Percentiles rank a stretch among this genome's conserved stretches.
Conservation (phyloP, 2,797 vertebrate species). For the Acropternis orthonyx region DNA sequence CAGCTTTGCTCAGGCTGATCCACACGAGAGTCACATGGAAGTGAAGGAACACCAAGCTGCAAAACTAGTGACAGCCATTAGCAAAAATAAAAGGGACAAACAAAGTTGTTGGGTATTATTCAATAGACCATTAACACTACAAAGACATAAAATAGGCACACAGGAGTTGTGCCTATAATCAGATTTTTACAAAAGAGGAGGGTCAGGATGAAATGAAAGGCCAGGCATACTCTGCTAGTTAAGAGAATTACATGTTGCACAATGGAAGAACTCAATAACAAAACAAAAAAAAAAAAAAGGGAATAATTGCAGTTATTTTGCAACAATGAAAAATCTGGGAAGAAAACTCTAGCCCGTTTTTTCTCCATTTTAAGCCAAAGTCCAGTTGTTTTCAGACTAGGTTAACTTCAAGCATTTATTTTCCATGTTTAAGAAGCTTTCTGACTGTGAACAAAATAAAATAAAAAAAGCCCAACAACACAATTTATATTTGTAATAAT, state of each 20-base stretch:
- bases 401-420: background rate
- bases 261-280: background rate
- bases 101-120: background rate
- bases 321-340: conserved; percentile 24
- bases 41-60: background rate
- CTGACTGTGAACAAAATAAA: background rate
- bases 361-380: background rate
- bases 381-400: background rate
- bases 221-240: background rate
- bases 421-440: background rate
- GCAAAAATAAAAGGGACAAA: background rate
- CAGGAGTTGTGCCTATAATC: background rate
- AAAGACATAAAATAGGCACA: background rate
- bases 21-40: too few species aligned
- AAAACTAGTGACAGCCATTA: background rate
- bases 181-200: background rate
- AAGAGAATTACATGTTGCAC: background rate
- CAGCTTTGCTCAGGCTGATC: background rate
- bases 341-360: background rate
- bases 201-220: background rate
- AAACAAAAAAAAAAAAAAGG: background rate
- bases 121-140: background rate
- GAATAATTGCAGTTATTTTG: conserved; percentile 55
- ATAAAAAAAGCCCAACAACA: background rate
- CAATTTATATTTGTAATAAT: background rate